Base-by-base conservation (phyloP, 1,140 invertebrate genomes). In the Copidosoma floridanum region DNA sequence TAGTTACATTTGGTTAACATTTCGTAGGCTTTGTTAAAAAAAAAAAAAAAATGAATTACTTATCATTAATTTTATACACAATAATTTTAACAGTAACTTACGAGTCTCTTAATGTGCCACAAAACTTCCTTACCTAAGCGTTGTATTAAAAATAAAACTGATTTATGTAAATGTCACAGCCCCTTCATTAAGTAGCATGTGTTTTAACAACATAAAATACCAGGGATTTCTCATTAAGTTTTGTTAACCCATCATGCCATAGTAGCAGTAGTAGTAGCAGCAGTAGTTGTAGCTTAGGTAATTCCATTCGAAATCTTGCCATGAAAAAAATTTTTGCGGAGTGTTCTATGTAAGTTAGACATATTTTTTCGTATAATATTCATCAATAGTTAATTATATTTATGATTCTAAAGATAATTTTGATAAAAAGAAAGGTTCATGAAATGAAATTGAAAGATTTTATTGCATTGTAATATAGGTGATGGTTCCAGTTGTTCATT, bases 91-190 rank as follows among this genome's bases (percentile, higher is more conserved):
- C 46, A 61, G 35, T 55, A 54, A 32, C 52, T 38, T 53, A 55
- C 38, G 43, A 60, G 38, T 61, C 52, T 55, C 32, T 61, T 61
- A 61, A 59, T 63, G 68, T 72, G 70, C 70, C 70, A 72, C 67
- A 71, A 64, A 64, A 48, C 61, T 54, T 40, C 38, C 64, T 68
- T 56, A 56, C 62, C n/a, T 48, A 65, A 53, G 62, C 59, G 63
- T 52, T 68, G 60, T 70, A 71, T 57, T 53, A 48, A 64, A 48
- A 53, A 57, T 63, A 66, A 56, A n/a, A n/a, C n/a, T n/a, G n/a
- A n/a, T n/a, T n/a, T 68, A 63, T 70, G 64, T 67, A 69, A 71
- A 62, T 37, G 40, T 62, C 46, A 62, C 44, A 57, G 47, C 29
- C 47, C 47, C 53, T 56, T 62, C 53, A 62, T 56, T 44, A n/a